A percentile compares a stretch with the other conserved stretches of the same genome.
Conservation (phyloP, 2,888 invertebrate genomes). For the Prenolepis imparis region DNA sequence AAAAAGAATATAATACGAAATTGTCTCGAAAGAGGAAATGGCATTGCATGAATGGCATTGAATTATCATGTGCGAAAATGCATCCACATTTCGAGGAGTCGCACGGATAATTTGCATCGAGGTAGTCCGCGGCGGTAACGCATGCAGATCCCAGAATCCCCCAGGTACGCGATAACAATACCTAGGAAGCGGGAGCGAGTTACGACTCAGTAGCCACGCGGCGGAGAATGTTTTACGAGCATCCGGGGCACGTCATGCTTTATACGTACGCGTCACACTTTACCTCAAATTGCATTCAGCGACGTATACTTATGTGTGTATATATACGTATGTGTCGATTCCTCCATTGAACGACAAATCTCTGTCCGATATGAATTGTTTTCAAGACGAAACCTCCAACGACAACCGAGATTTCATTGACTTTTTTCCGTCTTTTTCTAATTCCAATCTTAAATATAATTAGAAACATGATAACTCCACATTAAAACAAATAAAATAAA, state of each 20-base stretch:
- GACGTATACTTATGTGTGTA: not conserved
- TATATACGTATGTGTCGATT: constrained; percentile 7
- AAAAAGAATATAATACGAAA: not conserved
- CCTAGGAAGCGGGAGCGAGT: constrained; percentile 77
- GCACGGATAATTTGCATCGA: not conserved
- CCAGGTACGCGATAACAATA: constrained; percentile 74
- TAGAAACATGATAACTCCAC: not conserved
- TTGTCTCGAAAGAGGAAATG: not conserved
- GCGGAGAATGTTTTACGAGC: constrained; percentile 68
- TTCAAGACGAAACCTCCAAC: not conserved
- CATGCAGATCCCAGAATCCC: constrained; percentile 71
- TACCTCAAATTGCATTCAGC: constrained; percentile 41
- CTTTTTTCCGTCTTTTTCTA: not conserved
- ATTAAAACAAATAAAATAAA: too few species aligned
- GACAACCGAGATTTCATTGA: not conserved
- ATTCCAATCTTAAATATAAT: not conserved
- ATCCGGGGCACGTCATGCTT: constrained; percentile 66
- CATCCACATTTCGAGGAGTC: not conserved
- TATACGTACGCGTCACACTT: constrained; percentile 61
- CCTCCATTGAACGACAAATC: constrained; percentile 2
- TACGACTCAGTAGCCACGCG: constrained; percentile 74
- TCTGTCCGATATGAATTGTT: constrained; percentile 3
- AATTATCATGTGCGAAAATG: constrained; percentile 3
- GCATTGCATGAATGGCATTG: not conserved
- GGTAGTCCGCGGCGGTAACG: not conserved